Base-by-base conservation (phyloP, 2,797 vertebrate species). In the Phylloscopus collybita region DNA sequence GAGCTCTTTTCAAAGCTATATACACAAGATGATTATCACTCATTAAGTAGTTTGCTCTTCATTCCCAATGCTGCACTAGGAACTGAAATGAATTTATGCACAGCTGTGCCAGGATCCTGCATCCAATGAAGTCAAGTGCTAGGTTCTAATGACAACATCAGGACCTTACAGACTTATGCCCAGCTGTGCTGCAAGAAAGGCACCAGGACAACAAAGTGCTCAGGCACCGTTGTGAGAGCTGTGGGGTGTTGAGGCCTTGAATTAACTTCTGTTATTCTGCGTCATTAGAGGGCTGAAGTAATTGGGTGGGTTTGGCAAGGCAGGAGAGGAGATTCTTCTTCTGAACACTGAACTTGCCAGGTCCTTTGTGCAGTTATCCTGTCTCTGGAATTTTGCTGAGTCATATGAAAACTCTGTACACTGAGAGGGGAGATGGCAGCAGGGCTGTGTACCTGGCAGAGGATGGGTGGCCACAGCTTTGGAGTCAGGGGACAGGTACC, bases 1-100 rank as follows among this genome's bases (percentile, higher is more conserved):
- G 60, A 79, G 60, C 84, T 86, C 25, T 86, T 92, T 84, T 49
- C 92, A 67, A 73, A 81, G 73, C 51, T 84, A 3, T 50, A 18
- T 61, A 65, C 34, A 65, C 34, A 44, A 87, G 36, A 60, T 82
- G n/a, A 66, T 54, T 85, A 62, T 85, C 40, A 25, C 32, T 85
- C 4, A 0, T 53, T 87, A 42, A 79, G 25, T 23, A 72, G 40
- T 79, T 84, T 78, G 51, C 47, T 93, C 47, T 92, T 91, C 71
- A 4, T 65, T 61, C 30, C 49, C 29, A 11, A 0, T 26, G 54
- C 78, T 80, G 73, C 30, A 60, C 23, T 57, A 65, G 76, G 73
- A 90, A 51, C 42, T 26, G 30, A 49, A 66, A 51, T 25, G 27
- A 74, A 22, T 67, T 72, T 40, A 25, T 32, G 30, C 32, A 57